These are phyloP conservation scores for Sebastes matsubarae DNA, from an alignment of 2,797 vertebrate species.

Conservation along the genomic window DNA sequence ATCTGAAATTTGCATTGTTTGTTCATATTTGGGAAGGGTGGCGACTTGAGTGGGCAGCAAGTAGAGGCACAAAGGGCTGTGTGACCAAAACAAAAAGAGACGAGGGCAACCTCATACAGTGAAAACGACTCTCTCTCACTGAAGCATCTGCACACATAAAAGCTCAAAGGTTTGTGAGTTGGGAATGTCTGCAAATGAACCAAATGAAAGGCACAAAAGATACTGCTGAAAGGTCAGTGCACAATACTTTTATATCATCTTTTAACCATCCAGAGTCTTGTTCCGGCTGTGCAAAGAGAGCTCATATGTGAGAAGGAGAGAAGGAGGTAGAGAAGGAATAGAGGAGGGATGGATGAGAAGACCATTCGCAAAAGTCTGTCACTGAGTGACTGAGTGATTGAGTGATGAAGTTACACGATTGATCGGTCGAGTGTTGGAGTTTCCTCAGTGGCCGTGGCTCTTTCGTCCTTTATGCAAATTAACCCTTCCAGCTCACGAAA, in stretches of 20 bases:
- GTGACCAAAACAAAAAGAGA: neutral
- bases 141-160: neutral
- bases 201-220: conserved; percentile 2
- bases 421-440: too few relatives aligned
- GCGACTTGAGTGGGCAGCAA: neutral
- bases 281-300: neutral
- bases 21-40: conserved; percentile 33
- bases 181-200: neutral
- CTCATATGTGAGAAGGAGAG: neutral
- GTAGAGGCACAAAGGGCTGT: neutral
- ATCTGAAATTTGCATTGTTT: conserved; percentile 9
- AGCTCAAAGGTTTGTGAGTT: neutral
- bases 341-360: neutral
- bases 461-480: too few relatives aligned
- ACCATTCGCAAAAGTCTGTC: too few relatives aligned
- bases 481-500: too few relatives aligned
- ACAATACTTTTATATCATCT: neutral
- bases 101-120: neutral
- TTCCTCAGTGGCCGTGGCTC: too few relatives aligned
- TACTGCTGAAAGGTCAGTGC: neutral
- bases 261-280: neutral
- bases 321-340: neutral
- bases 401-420: neutral
- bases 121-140: neutral
- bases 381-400: too few relatives aligned